phyloP scores from a whole-genome alignment of 2,888 invertebrate species.

The Lissonota sp. region DNA sequence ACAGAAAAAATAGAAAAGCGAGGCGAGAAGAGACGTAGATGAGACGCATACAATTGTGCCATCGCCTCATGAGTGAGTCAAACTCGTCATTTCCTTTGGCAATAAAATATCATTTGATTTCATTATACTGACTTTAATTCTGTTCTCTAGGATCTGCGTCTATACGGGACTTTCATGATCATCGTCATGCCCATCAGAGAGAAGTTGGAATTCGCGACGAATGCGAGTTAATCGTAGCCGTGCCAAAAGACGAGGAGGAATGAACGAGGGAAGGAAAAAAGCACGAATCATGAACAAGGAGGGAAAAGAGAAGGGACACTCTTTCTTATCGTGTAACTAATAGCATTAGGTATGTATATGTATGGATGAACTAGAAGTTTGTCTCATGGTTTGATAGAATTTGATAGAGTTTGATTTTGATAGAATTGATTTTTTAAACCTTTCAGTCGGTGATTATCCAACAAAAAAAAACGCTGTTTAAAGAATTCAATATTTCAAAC shows the following conservation, averaged over 20 bases:
- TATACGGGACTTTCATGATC: no score
- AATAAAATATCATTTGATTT: background rate
- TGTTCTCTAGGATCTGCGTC: background rate
- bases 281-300: background rate
- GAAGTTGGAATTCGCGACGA: slow-evolving; percentile 46
- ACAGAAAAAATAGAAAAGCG: no score
- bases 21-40: no score
- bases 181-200: background rate
- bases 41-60: no score
- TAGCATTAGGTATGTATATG: background rate
- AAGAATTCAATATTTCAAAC: no score
- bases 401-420: no score
- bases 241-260: slow-evolving; percentile 27
- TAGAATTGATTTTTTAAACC: no score
- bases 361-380: background rate
- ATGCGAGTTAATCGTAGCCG: slow-evolving; percentile 8
- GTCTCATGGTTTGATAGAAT: no score
- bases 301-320: background rate
- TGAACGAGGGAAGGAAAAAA: slow-evolving; percentile 12
- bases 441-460: no score
- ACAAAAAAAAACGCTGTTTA: no score
- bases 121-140: background rate
- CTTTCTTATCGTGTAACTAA: slow-evolving; percentile 9
- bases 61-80: no score
- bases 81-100: background rate